phyloP scores from a whole-genome alignment of 2,888 invertebrate genomes.

The Zaprionus obscuricornis region DNA sequence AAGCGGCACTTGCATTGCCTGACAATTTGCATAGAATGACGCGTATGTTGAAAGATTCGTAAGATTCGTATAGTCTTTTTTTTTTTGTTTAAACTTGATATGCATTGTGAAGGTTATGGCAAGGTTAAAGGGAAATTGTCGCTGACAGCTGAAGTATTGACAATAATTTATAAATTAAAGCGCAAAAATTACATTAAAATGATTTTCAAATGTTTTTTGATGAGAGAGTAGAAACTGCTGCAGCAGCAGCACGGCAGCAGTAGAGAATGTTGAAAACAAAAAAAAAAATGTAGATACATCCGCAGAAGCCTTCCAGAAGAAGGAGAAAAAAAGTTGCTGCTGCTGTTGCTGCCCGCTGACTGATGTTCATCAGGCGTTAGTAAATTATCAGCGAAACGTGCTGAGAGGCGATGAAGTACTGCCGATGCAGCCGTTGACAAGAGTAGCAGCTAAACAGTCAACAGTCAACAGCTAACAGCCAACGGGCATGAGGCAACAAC shows the following conservation, averaged over 20 bases:
- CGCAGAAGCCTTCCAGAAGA: constrained; percentile 65
- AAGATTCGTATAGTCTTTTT: too few species aligned
- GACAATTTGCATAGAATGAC: constrained; percentile 71
- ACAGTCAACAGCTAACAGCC: too few species aligned
- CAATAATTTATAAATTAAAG: constrained; percentile 80
- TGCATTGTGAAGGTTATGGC: constrained; percentile 45
- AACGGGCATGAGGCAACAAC: too few species aligned
- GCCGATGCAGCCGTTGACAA: constrained; percentile 38
- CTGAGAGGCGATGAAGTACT: constrained; percentile 41
- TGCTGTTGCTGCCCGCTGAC: constrained; percentile 47
- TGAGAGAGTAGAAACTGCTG: too few species aligned
- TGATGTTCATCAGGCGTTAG: constrained; percentile 81
- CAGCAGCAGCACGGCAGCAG: too few species aligned
- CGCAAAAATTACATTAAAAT: constrained; percentile 72
- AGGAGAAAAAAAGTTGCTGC: too few species aligned
- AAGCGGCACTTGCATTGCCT: constrained; percentile 44
- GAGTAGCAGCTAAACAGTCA: constrained; percentile 7
- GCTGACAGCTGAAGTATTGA: constrained; percentile 1
- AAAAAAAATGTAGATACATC: constrained; percentile 56
- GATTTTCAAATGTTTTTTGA: constrained; percentile 41
- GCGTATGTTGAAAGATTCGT: constrained; percentile 4
- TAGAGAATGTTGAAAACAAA: too few species aligned
- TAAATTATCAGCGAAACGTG: constrained; percentile 78
- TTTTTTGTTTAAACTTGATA: constrained; percentile 40
- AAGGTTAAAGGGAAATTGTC: constrained; percentile 5